phyloP scores from a whole-genome alignment of 2,797 vertebrate species.

The Sebastes vulpes region DNA sequence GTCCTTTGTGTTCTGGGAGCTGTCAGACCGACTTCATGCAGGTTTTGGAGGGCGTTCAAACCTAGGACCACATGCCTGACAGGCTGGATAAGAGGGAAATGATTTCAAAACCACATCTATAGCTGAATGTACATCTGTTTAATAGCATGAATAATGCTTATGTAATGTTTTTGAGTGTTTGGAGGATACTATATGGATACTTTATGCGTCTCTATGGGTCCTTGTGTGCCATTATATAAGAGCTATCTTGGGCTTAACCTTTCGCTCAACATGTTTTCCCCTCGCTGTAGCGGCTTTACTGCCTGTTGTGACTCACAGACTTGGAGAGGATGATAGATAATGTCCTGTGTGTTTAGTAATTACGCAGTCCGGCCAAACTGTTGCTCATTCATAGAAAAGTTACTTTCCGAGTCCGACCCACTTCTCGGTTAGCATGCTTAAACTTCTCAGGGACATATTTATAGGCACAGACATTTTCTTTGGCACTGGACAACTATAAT shows the following conservation, averaged over 20 bases:
- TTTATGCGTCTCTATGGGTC: neutral
- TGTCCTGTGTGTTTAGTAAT: constrained; percentile 63
- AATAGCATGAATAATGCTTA: constrained; percentile 26
- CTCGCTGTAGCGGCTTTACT: constrained; percentile 20
- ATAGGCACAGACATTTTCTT: constrained; percentile 65
- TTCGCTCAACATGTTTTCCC: constrained; percentile 25
- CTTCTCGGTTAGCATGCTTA: constrained; percentile 56
- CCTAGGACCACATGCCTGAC: constrained; percentile 49
- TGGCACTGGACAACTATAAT: constrained; percentile 65
- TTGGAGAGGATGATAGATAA: constrained; percentile 44
- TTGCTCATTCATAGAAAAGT: constrained; percentile 72
- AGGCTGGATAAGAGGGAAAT: constrained; percentile 49
- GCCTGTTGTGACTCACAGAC: constrained; percentile 54
- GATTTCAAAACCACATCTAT: constrained; percentile 57
- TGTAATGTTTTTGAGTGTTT: constrained; percentile 24
- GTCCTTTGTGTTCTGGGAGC: constrained; percentile 56
- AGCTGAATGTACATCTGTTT: constrained; percentile 48
- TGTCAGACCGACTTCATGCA: constrained; percentile 47
- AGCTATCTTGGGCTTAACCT: constrained; percentile 23
- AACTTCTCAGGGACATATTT: constrained; percentile 64
- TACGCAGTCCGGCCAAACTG: constrained; percentile 45
- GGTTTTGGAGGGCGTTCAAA: constrained; percentile 51
- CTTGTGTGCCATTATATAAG: constrained; percentile 15
- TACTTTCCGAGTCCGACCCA: constrained; percentile 36
- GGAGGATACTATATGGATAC: constrained; percentile 7